Base-by-base conservation (phyloP, 2,797 vertebrate species). In the Melanotaenia parkinsoni region DNA sequence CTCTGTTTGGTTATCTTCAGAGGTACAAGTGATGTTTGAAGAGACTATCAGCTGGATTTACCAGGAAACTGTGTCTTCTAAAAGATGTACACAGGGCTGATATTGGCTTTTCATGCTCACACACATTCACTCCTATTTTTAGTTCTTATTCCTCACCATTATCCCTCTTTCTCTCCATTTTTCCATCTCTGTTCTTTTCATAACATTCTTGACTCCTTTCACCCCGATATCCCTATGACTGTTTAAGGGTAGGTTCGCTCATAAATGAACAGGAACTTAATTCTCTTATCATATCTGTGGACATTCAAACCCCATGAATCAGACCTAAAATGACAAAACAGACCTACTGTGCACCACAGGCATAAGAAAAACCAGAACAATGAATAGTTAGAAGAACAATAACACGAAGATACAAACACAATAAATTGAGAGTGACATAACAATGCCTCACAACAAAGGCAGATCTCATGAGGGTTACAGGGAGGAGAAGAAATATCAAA, bases 181-280 rank as follows among this genome's bases (percentile, higher is more conserved):
- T 84, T 61, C 79, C 69, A 45, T 72, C 63, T 65, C 84, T 83
- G 81, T 81, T 81, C 76, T 33, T 76, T 79, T 68, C 10, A 77
- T 45, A 6, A 83, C 80, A 92, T 88, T 90, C 84, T 84, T 82
- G 82, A 86, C 67, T 84, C 76, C 74, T 83, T 56, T 20, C 53
- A 16, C 77, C 70, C 75, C 75, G 62, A 84, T 83, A 77, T 74
- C 74, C 61, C 38, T 10, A 67, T 72, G 68, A 12, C 38, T 76
- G 22, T 67, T 35, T 22, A 33, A 22, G 40, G 63, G 65, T 63
- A 38, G 51, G 53, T 38, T 63, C 58, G 28, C 32, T 32, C 28
- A 71, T 67, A 81, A 77, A 74, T 72, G 51, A 72, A 69, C 43
- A 77, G 63, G 54, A 58, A 82, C 83, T 61, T 13, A 71, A 74